These are phyloP conservation scores for Leptinotarsa peninsularis DNA, from an alignment of 2,888 invertebrate species.

Conservation along the genomic window DNA sequence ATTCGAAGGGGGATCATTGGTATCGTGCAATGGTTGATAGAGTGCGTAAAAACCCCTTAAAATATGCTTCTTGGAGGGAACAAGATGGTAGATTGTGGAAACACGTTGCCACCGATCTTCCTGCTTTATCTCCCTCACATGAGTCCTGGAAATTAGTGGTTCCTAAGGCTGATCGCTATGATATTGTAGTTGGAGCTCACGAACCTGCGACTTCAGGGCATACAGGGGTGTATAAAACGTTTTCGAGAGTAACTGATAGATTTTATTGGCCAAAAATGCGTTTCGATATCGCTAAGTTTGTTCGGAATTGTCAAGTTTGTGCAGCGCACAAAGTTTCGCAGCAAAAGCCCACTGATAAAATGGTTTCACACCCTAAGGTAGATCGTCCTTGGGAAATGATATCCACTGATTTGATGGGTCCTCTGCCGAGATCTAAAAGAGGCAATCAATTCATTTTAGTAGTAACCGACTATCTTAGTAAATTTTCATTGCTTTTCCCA, in stretches of 20 bases:
- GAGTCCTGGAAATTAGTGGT: no score
- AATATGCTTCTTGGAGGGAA: no score
- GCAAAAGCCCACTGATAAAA: constrained; percentile 11
- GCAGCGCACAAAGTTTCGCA: background rate
- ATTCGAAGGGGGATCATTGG: no score
- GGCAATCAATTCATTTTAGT: constrained; percentile 32
- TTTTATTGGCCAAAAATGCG: constrained; percentile 28
- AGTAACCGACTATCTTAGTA: constrained; percentile 29
- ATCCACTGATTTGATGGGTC: constrained; percentile 38
- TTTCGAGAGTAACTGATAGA: background rate
- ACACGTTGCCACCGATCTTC: no score
- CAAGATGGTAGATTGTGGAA: no score
- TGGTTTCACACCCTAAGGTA: constrained; percentile 24
- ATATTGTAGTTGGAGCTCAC: no score
- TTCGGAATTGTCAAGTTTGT: constrained; percentile 13
- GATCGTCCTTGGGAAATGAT: constrained; percentile 33
- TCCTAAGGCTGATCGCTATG: no score
- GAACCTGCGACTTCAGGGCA: background rate
- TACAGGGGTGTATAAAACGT: constrained; percentile 9
- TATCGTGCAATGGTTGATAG: no score
- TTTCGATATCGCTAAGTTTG: constrained; percentile 20
- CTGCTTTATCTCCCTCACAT: no score
- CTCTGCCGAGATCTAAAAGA: constrained; percentile 33
- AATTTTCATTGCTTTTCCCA: constrained; percentile 33
- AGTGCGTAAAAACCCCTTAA: no score